These are phyloP conservation scores for Notamacropus eugenii DNA, from an alignment of 2,797 vertebrate species.

Conservation along the genomic window DNA sequence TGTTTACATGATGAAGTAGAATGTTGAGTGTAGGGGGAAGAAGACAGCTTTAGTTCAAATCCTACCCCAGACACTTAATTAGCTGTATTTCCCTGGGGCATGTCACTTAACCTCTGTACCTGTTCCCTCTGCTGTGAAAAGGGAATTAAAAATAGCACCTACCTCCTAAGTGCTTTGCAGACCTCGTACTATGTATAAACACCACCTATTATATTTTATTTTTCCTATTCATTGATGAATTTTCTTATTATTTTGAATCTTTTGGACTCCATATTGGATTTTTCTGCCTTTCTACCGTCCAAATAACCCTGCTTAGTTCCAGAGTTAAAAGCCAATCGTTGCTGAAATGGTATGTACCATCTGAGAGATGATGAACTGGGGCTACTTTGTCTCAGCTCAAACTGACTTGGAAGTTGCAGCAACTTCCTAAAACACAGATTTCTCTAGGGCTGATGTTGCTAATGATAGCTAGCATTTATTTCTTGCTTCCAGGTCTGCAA, in stretches of 20 bases:
- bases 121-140: neutral
- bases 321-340: neutral
- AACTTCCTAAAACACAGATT: neutral
- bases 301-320: neutral
- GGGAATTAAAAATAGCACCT: too few species aligned
- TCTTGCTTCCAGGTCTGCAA: neutral
- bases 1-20: too few species aligned
- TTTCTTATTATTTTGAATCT: neutral
- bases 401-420: neutral
- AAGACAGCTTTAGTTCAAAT: neutral
- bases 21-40: too few species aligned
- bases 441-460: neutral
- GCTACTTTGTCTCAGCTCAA: neutral
- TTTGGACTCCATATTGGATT: neutral
- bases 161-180: neutral
- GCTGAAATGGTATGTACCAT: neutral
- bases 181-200: neutral
- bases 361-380: neutral
- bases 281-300: neutral
- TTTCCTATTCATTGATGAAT: neutral
- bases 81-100: neutral
- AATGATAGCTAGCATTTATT: neutral
- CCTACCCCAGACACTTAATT: neutral
- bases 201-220: neutral
- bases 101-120: neutral